Base-by-base conservation (phyloP, 1,140 invertebrate genomes). In the Ephestia elutella region DNA sequence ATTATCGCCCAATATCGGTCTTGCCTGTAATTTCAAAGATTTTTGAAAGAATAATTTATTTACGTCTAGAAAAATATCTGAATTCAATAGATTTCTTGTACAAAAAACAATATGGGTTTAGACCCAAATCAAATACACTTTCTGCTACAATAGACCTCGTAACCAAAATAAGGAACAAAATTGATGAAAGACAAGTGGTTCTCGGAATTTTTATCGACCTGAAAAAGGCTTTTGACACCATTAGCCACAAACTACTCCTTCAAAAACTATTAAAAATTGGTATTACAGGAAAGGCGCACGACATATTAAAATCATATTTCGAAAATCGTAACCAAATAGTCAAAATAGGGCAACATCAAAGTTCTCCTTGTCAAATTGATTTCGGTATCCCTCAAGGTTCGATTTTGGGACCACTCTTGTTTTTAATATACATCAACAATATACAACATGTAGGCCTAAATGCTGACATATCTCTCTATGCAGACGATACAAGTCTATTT, bases 101-200 rank as follows among this genome's bases (percentile, higher is more conserved):
- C 18, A 49, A 19, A 18, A n/a, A 49, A 17, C 30, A 49, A 49
- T 32, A 32, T 32, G 30, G 30, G 3, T 32, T 32, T 32, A 8
- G 30, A 11, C 8, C 8, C 7, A 32, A 49, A 49, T 49, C 48
- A 17, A 49, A 49, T 17, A 49, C 48, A 10, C 18, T 15, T 4
- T 15, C 13, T 2, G 48, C 48, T 2, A 49, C 15, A 7, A 17
- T 49, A 2, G 51, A 48, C 21, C 32, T 62, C 18, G 28, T 60
- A 10, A 60, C 54, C 9, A 56, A 56, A 44, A 54, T 64, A n/a
- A 64, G 60, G 32, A 57, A n/a, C 30, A 56, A 60, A 3, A 54
- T 60, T 4, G 62, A 64, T 49, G 9, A 57, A 18, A 64, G 60
- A 56, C 30, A 56, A 1, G 55, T 58, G 18, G 55, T 19, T 7